Conservation (phyloP, 2,113 vertebrate genomes). For the Colinus virginianus region DNA sequence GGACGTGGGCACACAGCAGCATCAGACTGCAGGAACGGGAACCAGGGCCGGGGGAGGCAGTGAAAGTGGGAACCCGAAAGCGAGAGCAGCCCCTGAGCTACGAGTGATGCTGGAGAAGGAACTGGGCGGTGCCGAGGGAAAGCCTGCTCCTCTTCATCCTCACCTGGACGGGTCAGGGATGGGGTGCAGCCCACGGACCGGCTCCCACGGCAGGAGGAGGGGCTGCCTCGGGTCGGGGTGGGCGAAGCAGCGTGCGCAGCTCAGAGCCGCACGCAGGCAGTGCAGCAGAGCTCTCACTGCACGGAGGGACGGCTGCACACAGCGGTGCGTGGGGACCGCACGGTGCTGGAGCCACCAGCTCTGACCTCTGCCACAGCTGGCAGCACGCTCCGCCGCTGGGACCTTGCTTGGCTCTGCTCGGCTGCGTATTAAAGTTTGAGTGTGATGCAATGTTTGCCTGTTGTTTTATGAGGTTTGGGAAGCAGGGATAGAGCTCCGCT, state of each 20-base stretch:
- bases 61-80: not conserved
- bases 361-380: slow-evolving; percentile 8
- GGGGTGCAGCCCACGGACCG: not conserved
- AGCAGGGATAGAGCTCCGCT: not conserved
- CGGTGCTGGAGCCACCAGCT: fast-evolving
- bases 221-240: not conserved
- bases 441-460: slow-evolving; percentile 16
- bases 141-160: not conserved
- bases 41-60: not conserved
- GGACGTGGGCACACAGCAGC: fast-evolving
- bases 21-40: not conserved
- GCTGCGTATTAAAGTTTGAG: not conserved
- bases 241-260: not conserved
- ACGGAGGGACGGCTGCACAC: not conserved
- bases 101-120: fast-evolving
- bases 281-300: too few relatives aligned
- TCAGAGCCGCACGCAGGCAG: not conserved
- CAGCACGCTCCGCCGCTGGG: fast-evolving
- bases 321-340: not conserved
- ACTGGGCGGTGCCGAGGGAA: not conserved
- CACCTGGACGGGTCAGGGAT: fast-evolving
- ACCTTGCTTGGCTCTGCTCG: not conserved
- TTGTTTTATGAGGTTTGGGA: not conserved
- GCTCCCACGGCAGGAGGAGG: not conserved
- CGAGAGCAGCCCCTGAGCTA: not conserved